Evolutionary conservation across 2,888 invertebrate species (phyloP).

Genomic region (Spilarctia lutea): DNA sequence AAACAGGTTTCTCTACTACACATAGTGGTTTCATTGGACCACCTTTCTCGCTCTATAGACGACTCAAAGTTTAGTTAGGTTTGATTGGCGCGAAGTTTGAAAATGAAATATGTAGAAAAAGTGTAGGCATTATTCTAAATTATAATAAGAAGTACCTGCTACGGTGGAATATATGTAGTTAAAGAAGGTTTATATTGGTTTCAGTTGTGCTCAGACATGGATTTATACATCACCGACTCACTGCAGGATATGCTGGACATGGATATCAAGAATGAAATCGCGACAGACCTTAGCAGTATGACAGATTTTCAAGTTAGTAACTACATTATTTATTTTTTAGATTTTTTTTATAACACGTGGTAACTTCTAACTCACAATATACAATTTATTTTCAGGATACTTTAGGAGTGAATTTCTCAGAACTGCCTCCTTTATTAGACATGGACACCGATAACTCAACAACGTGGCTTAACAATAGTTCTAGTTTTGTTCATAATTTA

Average conservation of each 20-base stretch:
- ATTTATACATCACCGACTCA: slow-evolving; percentile 89
- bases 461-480: slow-evolving; percentile 87
- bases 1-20: slow-evolving; percentile 82
- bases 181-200: slow-evolving; percentile 44
- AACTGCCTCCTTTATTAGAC: slow-evolving; percentile 88
- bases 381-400: slow-evolving; percentile 80
- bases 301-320: slow-evolving; percentile 88
- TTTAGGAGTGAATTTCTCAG: slow-evolving; percentile 87
- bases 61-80: slow-evolving; percentile 31
- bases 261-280: slow-evolving; percentile 95
- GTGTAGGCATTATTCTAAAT: slow-evolving; percentile 10
- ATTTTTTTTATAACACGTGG: background rate
- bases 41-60: slow-evolving; percentile 57
- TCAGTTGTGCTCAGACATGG: slow-evolving; percentile 87
- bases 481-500: slow-evolving; percentile 89
- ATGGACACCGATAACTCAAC: slow-evolving; percentile 89
- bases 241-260: slow-evolving; percentile 96
- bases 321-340: background rate
- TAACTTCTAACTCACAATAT: background rate
- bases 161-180: background rate
- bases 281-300: slow-evolving; percentile 91
- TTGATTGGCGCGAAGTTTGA: slow-evolving; percentile 67
- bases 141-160: background rate
- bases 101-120: background rate
- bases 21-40: slow-evolving; percentile 80